Evolutionary conservation across 2,888 invertebrate species (phyloP).

Genomic region (Enchytraeus crypticus): DNA sequence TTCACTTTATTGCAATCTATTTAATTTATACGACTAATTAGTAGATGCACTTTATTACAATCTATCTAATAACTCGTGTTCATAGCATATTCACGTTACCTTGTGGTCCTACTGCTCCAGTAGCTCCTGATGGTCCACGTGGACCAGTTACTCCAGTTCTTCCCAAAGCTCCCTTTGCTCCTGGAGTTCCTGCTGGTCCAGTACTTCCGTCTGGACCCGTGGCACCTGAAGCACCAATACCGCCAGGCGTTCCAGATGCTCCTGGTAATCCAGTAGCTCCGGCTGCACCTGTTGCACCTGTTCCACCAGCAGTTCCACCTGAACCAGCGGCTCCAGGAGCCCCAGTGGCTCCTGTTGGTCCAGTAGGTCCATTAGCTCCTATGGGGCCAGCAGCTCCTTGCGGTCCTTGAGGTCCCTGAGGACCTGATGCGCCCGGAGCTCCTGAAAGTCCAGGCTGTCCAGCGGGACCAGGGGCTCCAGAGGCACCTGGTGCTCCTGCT

Average conservation of each 20-base stretch:
- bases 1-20: not conserved
- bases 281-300: constrained; percentile 1
- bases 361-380: not conserved
- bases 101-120: not conserved
- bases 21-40: no score
- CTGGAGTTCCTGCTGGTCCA: not conserved
- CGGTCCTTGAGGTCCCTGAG: not conserved
- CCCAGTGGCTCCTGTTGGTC: not conserved
- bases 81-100: no score
- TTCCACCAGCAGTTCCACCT: not conserved
- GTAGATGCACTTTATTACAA: no score
- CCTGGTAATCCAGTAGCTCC: constrained; percentile 3
- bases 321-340: constrained; percentile 3
- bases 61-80: no score
- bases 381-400: not conserved
- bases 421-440: not conserved
- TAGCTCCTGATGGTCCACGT: not conserved
- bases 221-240: constrained; percentile 3
- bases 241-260: not conserved
- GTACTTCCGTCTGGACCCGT: constrained; percentile 5
- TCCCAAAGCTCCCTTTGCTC: not conserved
- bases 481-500: not conserved
- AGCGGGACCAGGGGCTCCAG: not conserved
- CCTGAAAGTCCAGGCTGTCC: not conserved
- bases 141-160: not conserved